A percentile compares a stretch with the other conserved stretches of the same genome.
These are phyloP conservation scores for Galago senegalensis DNA, from an alignment of 2,797 vertebrate species.

Conservation along the genomic window DNA sequence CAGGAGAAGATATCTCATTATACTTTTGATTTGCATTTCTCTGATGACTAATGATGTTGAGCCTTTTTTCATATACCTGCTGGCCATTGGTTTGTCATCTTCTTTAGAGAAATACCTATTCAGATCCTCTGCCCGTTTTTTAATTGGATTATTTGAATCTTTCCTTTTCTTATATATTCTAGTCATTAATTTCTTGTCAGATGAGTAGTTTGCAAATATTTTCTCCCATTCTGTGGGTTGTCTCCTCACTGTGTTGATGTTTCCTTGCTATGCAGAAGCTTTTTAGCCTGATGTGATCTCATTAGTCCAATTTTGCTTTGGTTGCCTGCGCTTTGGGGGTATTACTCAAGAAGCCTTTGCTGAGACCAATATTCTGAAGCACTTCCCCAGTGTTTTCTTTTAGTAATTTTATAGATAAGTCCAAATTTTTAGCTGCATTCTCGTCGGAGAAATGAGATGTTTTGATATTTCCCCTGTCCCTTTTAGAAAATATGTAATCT, in stretches of 20 bases:
- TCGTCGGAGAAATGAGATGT: conserved; percentile 56
- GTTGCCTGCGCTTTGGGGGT: neutral
- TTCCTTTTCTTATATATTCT: neutral
- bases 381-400: neutral
- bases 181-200: neutral
- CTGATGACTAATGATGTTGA: neutral
- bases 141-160: neutral
- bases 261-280: neutral
- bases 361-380: neutral
- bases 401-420: neutral
- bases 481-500: neutral
- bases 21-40: neutral
- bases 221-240: neutral
- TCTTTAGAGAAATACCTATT: neutral
- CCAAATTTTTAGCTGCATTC: conserved; percentile 24
- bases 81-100: neutral
- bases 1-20: neutral
- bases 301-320: neutral
- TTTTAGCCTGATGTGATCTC: neutral
- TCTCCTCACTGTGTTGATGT: neutral
- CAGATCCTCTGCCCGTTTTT: neutral
- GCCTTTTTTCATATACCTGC: neutral
- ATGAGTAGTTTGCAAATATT: neutral
- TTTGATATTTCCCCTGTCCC: neutral
- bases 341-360: neutral